phyloP scores from a whole-genome alignment of 2,888 invertebrate genomes.

The Melinaea marsaeus region DNA sequence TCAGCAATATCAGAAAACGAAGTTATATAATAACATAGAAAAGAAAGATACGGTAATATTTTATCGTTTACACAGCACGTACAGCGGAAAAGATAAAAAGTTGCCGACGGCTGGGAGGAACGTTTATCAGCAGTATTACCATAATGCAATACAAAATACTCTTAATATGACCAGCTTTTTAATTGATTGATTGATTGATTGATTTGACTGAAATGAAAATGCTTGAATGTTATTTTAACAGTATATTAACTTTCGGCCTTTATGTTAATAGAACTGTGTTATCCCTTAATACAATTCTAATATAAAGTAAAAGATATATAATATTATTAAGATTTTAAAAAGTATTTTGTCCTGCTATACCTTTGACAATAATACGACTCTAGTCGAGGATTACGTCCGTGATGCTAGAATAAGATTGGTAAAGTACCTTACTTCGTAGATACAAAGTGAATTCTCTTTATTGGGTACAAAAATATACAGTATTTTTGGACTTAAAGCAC shows the following conservation, averaged over 20 bases:
- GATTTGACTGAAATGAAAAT: no score
- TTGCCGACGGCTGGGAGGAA: conserved; percentile 10
- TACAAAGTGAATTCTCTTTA: not conserved
- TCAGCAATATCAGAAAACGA: conserved; percentile 8
- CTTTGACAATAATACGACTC: not conserved
- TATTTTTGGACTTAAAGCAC: no score
- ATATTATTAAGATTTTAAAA: not conserved
- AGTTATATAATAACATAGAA: conserved; percentile 5
- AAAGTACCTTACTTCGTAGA: not conserved
- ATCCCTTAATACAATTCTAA: no score
- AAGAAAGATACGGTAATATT: conserved; percentile 17
- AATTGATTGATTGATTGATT: not conserved
- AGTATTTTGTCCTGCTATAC: not conserved
- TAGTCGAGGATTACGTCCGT: not conserved
- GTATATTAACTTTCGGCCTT: no score
- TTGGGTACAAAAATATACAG: not conserved
- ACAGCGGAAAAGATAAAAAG: conserved; percentile 21
- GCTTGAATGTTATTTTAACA: no score
- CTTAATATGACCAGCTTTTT: conserved; percentile 1
- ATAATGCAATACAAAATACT: conserved; percentile 16
- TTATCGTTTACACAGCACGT: conserved; percentile 22
- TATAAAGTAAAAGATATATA: no score
- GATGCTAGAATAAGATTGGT: not conserved
- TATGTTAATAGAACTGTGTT: no score
- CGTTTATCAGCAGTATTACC: conserved; percentile 18